Percentiles rank a stretch among this genome's conserved stretches.
Evolutionary conservation across 1,140 invertebrate genomes (phyloP).

Genomic region (Alviniconcha marisindica): DNA sequence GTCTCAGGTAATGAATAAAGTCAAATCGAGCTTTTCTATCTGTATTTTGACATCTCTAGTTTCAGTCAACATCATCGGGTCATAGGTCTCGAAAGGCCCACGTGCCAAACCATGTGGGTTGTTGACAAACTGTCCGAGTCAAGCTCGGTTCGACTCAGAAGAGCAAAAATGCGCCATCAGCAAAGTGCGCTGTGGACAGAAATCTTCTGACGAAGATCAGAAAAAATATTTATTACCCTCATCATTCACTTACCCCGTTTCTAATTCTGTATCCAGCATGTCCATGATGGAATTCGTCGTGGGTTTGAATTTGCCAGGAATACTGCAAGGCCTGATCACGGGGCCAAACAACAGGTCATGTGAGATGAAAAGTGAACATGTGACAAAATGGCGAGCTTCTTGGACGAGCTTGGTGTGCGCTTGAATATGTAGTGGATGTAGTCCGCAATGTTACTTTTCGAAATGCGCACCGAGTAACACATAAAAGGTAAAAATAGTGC

Average conservation of each 20-base stretch:
- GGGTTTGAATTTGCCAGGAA: conserved; percentile 77
- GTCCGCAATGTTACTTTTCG: neutral
- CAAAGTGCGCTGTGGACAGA: conserved; percentile 32
- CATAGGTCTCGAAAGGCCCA: conserved; percentile 9
- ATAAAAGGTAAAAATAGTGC: neutral
- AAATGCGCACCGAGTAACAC: neutral
- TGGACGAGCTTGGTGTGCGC: conserved; percentile 1
- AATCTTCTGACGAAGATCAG: neutral
- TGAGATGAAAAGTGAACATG: conserved; percentile 75
- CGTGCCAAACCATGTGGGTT: conserved; percentile 18
- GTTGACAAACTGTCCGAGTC: neutral
- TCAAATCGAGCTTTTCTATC: no score
- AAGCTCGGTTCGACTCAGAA: conserved; percentile 20
- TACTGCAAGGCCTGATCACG: conserved; percentile 76
- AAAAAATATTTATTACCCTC: conserved; percentile 17
- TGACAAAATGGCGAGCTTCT: conserved; percentile 71
- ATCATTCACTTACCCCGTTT: conserved; percentile 70
- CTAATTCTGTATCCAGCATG: conserved; percentile 75
- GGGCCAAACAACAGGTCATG: conserved; percentile 78
- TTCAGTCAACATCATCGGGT: no score
- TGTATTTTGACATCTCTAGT: no score
- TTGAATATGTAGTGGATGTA: neutral
- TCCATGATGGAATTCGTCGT: conserved; percentile 72
- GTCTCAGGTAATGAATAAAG: no score
- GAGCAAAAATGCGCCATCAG: conserved; percentile 19